Base-by-base conservation (phyloP, 1,140 invertebrate genomes). In the Leptinotarsa defecta region DNA sequence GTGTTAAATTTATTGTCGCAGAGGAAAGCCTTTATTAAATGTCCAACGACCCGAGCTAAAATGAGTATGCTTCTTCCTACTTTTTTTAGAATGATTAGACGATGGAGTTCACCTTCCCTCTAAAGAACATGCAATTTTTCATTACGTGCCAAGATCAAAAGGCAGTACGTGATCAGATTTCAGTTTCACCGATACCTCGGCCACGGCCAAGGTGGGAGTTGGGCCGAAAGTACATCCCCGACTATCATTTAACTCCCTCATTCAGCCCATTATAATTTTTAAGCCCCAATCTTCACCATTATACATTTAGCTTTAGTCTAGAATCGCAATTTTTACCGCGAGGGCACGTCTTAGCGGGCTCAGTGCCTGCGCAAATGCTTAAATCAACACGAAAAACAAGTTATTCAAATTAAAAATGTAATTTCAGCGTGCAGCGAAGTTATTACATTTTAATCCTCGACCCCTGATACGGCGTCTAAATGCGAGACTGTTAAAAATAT, bases 391-490 rank as follows among this genome's bases (percentile, higher is more conserved):
- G 87, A 88, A 88, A 89, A 89, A 89, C 88, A 89, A 89, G 88
- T 89, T 88, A 85, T 88, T 89, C 87, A 89, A 90, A 90, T 90
- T 90, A 90, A 90, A 90, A 90, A 89, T 89, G 88, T 89, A 89
- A 90, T 89, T 88, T 90, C 87, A 77, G 76, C 82, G 77, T 80
- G 78, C 80, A 81, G 77, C 80, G 74, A 81, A 82, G 82, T 84
- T 84, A 85, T 85, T 85, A 85, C 83, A 84, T 85, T 85, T 85
- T 85, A 85, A 85, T 85, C 84, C 83, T 80, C 80, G 75, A 81
- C 79, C 81, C 79, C 78, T 81, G 82, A 82, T 81, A 78, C 81
- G 74, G 77, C 78, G 73, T 78, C 80, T 82, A 81, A 79, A 81
- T 82, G 80, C 79, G 76, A 79, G 78, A 78, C 82, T 81, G 80